Conservation (phyloP, 2,797 vertebrate species). For the Petrocephalus schoutedeni region DNA sequence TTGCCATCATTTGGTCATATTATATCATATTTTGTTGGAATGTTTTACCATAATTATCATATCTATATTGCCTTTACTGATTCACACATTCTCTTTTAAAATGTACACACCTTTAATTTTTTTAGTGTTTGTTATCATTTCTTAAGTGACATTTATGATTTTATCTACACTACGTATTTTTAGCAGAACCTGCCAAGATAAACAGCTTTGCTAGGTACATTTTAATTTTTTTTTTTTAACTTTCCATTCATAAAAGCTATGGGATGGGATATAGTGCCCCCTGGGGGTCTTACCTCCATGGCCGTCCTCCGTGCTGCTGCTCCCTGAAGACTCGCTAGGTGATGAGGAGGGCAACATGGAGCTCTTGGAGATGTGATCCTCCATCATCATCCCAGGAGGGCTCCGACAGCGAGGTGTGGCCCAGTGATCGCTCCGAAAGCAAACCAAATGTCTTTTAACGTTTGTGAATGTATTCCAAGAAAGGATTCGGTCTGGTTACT, state of each 20-base stretch:
- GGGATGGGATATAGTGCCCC: neutral
- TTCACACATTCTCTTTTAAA: neutral
- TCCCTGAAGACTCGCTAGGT: slow-evolving; percentile 56
- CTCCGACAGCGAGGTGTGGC: neutral
- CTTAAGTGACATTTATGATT: neutral
- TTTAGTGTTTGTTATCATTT: neutral
- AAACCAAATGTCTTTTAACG: slow-evolving; percentile 12
- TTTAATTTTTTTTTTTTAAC: neutral
- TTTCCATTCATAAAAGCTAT: neutral
- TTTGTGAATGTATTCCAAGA: neutral
- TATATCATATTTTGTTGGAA: neutral
- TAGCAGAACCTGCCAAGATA: neutral
- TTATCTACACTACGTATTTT: neutral
- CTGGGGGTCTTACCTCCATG: slow-evolving; percentile 64
- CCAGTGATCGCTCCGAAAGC: neutral
- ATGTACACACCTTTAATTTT: neutral
- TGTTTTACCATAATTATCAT: neutral
- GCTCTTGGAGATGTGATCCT: slow-evolving; percentile 58
- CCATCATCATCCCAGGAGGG: slow-evolving; percentile 46
- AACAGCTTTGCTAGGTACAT: neutral
- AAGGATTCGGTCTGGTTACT: neutral
- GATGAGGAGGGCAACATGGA: slow-evolving; percentile 57
- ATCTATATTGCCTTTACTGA: neutral
- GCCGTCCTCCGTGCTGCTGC: slow-evolving; percentile 61
- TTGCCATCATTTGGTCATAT: neutral